Evolutionary conservation across 2,113 vertebrate genomes (phyloP), one percentile per base, ranked within the genome.

Genomic region (Pampusana beccarii): DNA sequence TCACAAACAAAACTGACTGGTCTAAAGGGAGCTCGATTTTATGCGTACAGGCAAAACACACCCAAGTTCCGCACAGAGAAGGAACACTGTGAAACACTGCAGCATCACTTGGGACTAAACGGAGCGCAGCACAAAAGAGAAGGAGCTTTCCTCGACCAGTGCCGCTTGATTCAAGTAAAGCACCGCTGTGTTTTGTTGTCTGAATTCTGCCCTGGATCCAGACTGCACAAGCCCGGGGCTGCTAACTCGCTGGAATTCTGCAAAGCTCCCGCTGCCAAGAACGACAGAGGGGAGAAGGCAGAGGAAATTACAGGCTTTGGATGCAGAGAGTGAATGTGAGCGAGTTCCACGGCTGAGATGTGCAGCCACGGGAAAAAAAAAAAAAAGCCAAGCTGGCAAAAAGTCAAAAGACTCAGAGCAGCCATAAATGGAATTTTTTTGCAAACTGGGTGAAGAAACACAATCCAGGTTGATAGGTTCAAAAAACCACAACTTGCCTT

Each of bases 351-450:
- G 44, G 93, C 67, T 86, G 42, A 91, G 95, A 95, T 97, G 91
- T 71, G 62, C 78, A 85, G 94, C 56, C 92, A 95, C 85, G 62
- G 44, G 18, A 40, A 40, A 40, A 93, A 95, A 82, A 77, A 58
- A 96, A 96, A 92, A 93, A 88, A 46, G 18, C 17, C 44, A 46
- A 88, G 62, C 51, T 97, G 95, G 96, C 95, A n/a, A 54, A 14
- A 87, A 94, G 57, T 96, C 93, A 92, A 86, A 42, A 75, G 70
- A 34, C 61, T 95, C 75, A 0, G n/a, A 92, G 93, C 73, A 79
- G 93, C 96, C 96, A 96, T 96, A 96, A 96, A 97, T 95, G 96
- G 96, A 97, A 87, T 95, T 95, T 94, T 71, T 93, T 86, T 91
- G 83, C 83, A 92, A 94, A 90, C 57, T 10, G 70, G 66, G 80